Evolutionary conservation across 2,888 invertebrate species (phyloP), one percentile per base, ranked within the genome.

Genomic region (Troides oblongomaculatus): DNA sequence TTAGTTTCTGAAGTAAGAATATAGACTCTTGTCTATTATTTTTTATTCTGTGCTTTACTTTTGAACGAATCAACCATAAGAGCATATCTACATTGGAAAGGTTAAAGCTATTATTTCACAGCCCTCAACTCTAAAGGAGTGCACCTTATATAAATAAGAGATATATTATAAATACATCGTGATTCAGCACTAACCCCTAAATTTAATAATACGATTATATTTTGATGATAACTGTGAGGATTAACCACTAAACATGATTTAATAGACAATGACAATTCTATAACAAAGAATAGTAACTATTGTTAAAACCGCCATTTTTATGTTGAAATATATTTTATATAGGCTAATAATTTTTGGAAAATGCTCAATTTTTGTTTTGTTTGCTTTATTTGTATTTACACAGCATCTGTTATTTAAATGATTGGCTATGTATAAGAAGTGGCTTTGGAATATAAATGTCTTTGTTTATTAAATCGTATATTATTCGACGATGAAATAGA

Each of bases 41-140:
- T 14, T 63, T 53, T 53, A 23, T 56, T 46, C n/a, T 17, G 64
- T 66, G 71, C 70, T 74, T 71, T 72, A 70, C 71, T 72, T 70
- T 71, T 68, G 61, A 56, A 56, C n/a, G 43, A 62, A 43, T 46
- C 30, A 23, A 62, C 30, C 25, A 39, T 46, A 64, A 71, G 63
- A 64, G 75, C 68, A 75, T 88, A 84, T 86, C 85, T 88, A 90
- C 83, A 86, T 76, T 84, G 88, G 84, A 76, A 76, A 87, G 89
- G 88, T 92, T 92, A 92, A 92, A 92, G 92, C 91, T 91, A 87
- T 84, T 83, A 86, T 83, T 83, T 92, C 92, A 92, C 92, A 92
- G 92, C 92, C 92, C 85, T 90, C 82, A 85, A 87, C 86, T 84
- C 80, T 81, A 79, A 78, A 88, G 87, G 84, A 89, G 86, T 88